These are phyloP conservation scores for Motacilla alba DNA, from an alignment of 2,113 vertebrate genomes.

Conservation along the genomic window DNA sequence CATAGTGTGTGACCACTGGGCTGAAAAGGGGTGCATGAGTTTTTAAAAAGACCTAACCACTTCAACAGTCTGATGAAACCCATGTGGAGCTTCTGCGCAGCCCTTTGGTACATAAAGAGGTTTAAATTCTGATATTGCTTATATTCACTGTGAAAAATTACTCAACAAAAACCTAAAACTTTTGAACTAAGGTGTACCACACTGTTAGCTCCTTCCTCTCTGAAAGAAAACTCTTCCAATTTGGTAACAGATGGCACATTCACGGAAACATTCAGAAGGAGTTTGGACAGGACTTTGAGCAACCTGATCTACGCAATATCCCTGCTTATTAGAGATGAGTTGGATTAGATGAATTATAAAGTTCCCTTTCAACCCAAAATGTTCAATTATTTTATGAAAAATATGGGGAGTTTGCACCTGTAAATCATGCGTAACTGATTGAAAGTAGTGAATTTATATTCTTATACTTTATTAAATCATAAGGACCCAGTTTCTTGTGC, in stretches of 20 bases:
- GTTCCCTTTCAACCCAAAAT: background rate
- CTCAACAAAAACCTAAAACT: background rate
- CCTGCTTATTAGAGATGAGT: background rate
- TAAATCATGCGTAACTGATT: background rate
- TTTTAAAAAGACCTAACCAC: background rate
- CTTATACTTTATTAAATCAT: background rate
- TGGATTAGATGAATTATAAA: background rate
- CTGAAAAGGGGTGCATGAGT: background rate
- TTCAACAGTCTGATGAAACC: background rate
- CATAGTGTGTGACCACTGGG: fast-evolving
- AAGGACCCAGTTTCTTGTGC: background rate
- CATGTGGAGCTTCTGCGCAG: background rate
- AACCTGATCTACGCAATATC: background rate
- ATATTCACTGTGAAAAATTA: background rate
- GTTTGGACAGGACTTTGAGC: fast-evolving
- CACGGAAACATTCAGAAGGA: background rate
- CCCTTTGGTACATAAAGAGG: background rate
- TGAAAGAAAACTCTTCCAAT: background rate
- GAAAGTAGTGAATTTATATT: background rate
- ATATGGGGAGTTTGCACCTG: fast-evolving
- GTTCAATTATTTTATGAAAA: background rate
- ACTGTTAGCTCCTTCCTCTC: background rate
- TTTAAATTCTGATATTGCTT: background rate
- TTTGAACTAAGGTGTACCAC: background rate
- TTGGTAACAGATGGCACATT: background rate